These are phyloP conservation scores for Paralichthys olivaceus DNA, from an alignment of 2,113 vertebrate genomes.

Conservation along the genomic window DNA sequence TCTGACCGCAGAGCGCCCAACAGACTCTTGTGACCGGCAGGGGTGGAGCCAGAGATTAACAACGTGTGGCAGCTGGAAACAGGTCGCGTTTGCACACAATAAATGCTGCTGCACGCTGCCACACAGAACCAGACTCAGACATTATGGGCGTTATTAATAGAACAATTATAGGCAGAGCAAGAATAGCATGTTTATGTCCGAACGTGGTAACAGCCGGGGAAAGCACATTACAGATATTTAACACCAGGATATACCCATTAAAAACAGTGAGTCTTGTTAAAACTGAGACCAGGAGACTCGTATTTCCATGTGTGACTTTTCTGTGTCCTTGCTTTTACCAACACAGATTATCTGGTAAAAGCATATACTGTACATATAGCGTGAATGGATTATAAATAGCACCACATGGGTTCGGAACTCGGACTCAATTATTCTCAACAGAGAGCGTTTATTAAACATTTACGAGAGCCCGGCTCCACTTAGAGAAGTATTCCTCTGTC, in stretches of 20 bases:
- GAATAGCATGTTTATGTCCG: slow-evolving; percentile 71
- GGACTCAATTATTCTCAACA: slow-evolving; percentile 34
- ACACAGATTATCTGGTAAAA: slow-evolving; percentile 50
- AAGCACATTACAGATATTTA: slow-evolving; percentile 68
- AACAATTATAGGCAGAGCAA: slow-evolving; percentile 58
- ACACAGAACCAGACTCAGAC: slow-evolving; percentile 43
- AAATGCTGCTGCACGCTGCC: slow-evolving; percentile 55
- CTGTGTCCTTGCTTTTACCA: slow-evolving; percentile 57
- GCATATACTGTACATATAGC: slow-evolving; percentile 16
- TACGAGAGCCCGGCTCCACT: slow-evolving; percentile 38
- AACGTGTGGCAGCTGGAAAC: slow-evolving; percentile 61
- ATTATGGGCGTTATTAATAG: slow-evolving; percentile 69
- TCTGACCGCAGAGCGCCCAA: slow-evolving; percentile 46
- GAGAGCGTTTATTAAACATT: slow-evolving; percentile 50
- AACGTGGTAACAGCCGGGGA: slow-evolving; percentile 54
- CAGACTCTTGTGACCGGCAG: slow-evolving; percentile 43
- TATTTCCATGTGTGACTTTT: slow-evolving; percentile 56
- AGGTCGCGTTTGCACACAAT: slow-evolving; percentile 61
- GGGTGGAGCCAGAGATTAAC: slow-evolving; percentile 71
- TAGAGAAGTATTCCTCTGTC: slow-evolving; percentile 29
- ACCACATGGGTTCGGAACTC: slow-evolving; percentile 42
- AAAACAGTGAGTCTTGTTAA: slow-evolving; percentile 70
- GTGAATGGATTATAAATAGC: slow-evolving; percentile 46
- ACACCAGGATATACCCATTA: slow-evolving; percentile 63
- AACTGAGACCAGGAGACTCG: slow-evolving; percentile 45